Evolutionary conservation across 2,113 vertebrate genomes (phyloP).

Genomic region (Salvelinus namaycush): DNA sequence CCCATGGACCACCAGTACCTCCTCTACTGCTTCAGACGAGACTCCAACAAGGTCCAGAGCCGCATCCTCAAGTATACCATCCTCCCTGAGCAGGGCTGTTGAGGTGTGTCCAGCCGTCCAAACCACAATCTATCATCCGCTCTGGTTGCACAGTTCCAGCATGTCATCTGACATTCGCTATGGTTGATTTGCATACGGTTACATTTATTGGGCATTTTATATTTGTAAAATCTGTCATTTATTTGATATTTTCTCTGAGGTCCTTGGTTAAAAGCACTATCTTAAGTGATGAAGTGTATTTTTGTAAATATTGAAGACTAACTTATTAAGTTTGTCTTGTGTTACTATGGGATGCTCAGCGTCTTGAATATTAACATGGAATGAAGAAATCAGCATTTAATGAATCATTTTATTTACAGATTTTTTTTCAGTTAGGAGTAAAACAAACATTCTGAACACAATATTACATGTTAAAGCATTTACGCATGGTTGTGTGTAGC

Average conservation of each 20-base stretch:
- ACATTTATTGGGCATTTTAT: no score
- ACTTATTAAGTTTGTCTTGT: not conserved
- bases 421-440: constrained; percentile 23
- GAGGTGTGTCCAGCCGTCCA: not conserved
- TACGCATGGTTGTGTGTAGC: not conserved
- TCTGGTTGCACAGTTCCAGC: constrained; percentile 1
- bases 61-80: constrained; percentile 72
- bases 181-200: no score
- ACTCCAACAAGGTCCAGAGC: constrained; percentile 76
- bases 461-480: constrained; percentile 21
- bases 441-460: constrained; percentile 20
- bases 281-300: not conserved
- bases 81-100: constrained; percentile 61
- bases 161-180: no score
- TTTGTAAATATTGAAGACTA: not conserved
- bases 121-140: no score
- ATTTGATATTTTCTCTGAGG: no score
- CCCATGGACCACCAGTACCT: constrained; percentile 68
- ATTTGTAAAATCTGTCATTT: no score
- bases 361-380: not conserved
- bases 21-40: constrained; percentile 76
- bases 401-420: constrained; percentile 57
- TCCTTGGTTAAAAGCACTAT: not conserved
- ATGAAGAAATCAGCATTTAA: not conserved
- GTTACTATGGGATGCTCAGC: not conserved